These are phyloP conservation scores for Bergia puertoricense DNA, from an alignment of 92 coral and sea anemone genomes.

Conservation along the genomic window DNA sequence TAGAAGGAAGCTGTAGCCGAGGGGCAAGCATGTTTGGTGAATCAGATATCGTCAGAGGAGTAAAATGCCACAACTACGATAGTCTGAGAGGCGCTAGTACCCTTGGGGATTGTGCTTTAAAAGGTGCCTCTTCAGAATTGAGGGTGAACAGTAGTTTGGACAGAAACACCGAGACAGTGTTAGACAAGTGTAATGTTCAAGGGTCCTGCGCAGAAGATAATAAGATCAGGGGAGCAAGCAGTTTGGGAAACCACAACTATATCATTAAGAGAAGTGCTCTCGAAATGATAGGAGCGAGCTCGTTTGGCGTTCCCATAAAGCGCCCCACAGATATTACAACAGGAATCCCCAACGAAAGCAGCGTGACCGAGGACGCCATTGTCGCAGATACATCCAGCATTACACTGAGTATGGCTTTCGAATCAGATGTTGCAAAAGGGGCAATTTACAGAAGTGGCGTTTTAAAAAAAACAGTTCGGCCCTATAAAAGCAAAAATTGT, in stretches of 20 bases:
- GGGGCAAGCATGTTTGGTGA: not conserved
- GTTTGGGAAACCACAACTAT: not conserved
- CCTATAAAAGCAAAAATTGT: not conserved
- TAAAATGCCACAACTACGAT: not conserved
- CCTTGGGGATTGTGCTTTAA: not conserved
- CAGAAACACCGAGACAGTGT: not conserved
- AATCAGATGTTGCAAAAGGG: slow-evolving; percentile 57
- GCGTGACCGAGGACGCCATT: slow-evolving; percentile 30
- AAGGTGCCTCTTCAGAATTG: not conserved
- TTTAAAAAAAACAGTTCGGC: not conserved
- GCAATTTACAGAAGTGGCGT: not conserved
- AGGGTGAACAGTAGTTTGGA: not conserved
- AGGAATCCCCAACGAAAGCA: not conserved
- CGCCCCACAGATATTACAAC: not conserved
- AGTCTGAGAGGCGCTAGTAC: slow-evolving; percentile 44
- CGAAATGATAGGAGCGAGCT: slow-evolving; percentile 65
- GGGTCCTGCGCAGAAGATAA: not conserved
- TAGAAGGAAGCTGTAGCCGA: not conserved
- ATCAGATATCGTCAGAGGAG: not conserved
- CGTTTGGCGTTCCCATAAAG: slow-evolving; percentile 40
- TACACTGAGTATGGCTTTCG: slow-evolving; percentile 73
- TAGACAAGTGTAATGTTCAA: not conserved
- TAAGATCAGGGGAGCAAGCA: slow-evolving; percentile 18
- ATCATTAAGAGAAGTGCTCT: not conserved
- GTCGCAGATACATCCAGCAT: slow-evolving; percentile 69